A percentile compares a stretch with the other conserved stretches of the same genome.
Evolutionary conservation across 2,888 invertebrate genomes (phyloP).

Genomic region (Pollenia amentaria): DNA sequence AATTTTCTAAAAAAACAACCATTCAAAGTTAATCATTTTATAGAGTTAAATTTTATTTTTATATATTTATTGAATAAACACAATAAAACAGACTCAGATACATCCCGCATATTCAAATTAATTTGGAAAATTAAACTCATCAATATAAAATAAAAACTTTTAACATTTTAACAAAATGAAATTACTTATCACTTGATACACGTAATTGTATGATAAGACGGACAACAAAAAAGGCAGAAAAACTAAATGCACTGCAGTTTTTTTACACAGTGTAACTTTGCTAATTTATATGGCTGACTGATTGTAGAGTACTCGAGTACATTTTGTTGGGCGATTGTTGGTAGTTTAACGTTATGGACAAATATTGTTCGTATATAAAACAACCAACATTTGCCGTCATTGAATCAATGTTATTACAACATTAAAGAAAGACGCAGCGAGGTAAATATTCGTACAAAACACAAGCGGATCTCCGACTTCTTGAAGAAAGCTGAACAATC

Average conservation of each 20-base stretch:
- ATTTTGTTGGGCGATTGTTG: slow-evolving; percentile 45
- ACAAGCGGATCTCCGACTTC: slow-evolving; percentile 28
- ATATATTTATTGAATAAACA: too few relatives aligned
- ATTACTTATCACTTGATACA: slow-evolving; percentile 26
- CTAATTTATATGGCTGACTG: slow-evolving; percentile 66
- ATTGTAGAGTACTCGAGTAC: slow-evolving; percentile 54
- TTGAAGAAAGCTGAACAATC: slow-evolving; percentile 42
- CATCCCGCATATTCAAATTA: too few relatives aligned
- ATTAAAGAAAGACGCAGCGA: slow-evolving; percentile 37
- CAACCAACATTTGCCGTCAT: slow-evolving; percentile 34
- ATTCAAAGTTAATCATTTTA: too few relatives aligned
- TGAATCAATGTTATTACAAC: slow-evolving; percentile 64
- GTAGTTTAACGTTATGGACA: slow-evolving; percentile 22
- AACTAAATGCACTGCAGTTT: slow-evolving; percentile 19
- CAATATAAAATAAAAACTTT: background rate
- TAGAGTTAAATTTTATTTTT: too few relatives aligned
- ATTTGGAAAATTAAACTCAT: background rate
- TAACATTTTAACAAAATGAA: background rate
- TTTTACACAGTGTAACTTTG: slow-evolving; percentile 9
- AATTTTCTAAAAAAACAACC: too few relatives aligned
- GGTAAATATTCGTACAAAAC: slow-evolving; percentile 1
- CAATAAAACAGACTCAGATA: too few relatives aligned
- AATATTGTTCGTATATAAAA: slow-evolving; percentile 63
- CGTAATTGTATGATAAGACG: slow-evolving; percentile 4
- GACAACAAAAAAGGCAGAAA: background rate